Base-by-base conservation (phyloP, 1,140 invertebrate species). In the Notospermus geniculatus region DNA sequence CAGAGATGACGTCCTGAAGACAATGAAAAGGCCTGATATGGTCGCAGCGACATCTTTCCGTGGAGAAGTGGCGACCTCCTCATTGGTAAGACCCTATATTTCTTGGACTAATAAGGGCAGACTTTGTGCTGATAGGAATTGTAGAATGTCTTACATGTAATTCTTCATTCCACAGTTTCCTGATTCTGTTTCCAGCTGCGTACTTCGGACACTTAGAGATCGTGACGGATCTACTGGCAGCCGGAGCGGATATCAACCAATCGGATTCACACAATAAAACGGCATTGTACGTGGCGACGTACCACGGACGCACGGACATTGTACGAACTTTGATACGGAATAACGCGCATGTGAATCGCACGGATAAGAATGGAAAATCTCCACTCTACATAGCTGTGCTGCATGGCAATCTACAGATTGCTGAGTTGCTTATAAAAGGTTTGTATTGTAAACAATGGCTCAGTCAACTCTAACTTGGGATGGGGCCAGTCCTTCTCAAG, bases 171-270 rank as follows among this genome's bases (percentile, higher is more conserved):
- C n/a, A n/a, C n/a, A n/a, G n/a, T n/a, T n/a, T n/a, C n/a, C n/a
- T n/a, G n/a, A n/a, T n/a, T n/a, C n/a, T n/a, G n/a, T n/a, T 50
- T 50, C 4, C n/a, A 17, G 56, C 60, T 36, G 60, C 60, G 1
- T 61, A 62, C 29, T 62, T 62, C 30, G 60, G 60, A 17, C 60
- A 62, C 46, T 39, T 62, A 19, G 60, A 62, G 39, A 62, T 62
- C 9, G 60, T 62, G 22, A 50, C 57, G 27, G 36, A 36, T 32
- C 32, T 62, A 27, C 28, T 62, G 13, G 29, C 54, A 41, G 22
- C 36, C 30, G 60, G 57, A 13, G 60, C 55, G 2, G 25, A 62
- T n/a, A 54, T 62, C 7, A 54, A 62, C 46, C 60, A 62, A 52
- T 32, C 60, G 2, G 60, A 62, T 50, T 58, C 60, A 15, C 60